phyloP scores from a whole-genome alignment of 2,888 invertebrate species.

The Leistus spinibarbis region DNA sequence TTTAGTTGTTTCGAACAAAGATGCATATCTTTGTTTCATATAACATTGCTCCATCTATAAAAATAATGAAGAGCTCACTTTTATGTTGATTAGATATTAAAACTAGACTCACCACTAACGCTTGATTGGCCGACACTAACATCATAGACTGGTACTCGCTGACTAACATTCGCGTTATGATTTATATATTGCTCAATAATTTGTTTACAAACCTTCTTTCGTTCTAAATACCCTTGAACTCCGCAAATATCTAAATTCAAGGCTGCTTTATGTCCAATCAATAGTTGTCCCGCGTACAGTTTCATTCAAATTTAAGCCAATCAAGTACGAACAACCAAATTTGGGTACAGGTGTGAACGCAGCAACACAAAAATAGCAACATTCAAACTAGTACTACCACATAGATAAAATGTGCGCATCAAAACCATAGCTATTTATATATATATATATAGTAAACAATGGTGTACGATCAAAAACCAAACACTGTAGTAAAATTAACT shows the following conservation, averaged over 20 bases:
- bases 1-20: slow-evolving; percentile 59
- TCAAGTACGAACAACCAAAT: neutral
- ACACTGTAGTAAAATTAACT: too few species aligned
- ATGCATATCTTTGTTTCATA: slow-evolving; percentile 56
- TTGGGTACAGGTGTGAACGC: too few species aligned
- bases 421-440: too few species aligned
- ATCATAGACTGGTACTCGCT: too few species aligned
- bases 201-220: slow-evolving; percentile 34
- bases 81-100: neutral
- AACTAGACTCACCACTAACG: slow-evolving; percentile 18
- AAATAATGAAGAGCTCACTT: slow-evolving; percentile 55
- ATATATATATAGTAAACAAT: too few species aligned
- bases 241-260: slow-evolving; percentile 35
- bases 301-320: slow-evolving; percentile 12
- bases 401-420: too few species aligned
- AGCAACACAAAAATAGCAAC: too few species aligned
- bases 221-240: slow-evolving; percentile 37
- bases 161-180: slow-evolving; percentile 12
- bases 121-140: slow-evolving; percentile 6
- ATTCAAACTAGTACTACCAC: too few species aligned
- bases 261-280: slow-evolving; percentile 25
- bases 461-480: too few species aligned
- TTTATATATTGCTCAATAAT: slow-evolving; percentile 34
- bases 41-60: slow-evolving; percentile 55
- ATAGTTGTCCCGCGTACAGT: slow-evolving; percentile 15